Percentiles rank a stretch among this genome's conserved stretches.
phyloP scores from a whole-genome alignment of 2,113 vertebrate species.

The Junco hyemalis region DNA sequence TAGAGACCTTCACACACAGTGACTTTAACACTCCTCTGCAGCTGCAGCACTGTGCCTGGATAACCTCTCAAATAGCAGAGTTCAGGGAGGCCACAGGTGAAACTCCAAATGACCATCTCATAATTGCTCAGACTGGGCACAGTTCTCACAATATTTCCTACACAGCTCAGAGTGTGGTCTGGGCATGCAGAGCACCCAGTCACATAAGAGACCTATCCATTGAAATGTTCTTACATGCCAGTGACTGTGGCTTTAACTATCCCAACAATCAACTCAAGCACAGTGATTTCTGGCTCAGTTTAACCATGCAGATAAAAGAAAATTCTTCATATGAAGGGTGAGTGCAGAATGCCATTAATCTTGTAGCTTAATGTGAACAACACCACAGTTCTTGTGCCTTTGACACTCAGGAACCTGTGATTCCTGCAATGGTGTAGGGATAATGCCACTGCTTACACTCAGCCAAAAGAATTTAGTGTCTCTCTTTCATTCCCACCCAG shows the following conservation, averaged over 20 bases:
- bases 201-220: background rate
- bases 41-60: background rate
- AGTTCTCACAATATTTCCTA: background rate
- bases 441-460: background rate
- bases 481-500: background rate
- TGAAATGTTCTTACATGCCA: background rate
- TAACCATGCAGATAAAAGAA: background rate
- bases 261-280: background rate
- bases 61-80: background rate
- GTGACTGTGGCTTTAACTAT: background rate
- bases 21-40: background rate
- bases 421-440: background rate
- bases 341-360: background rate
- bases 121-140: background rate
- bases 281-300: background rate
- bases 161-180: background rate
- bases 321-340: background rate
- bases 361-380: background rate
- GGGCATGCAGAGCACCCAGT: background rate
- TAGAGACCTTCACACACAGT: background rate
- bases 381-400: background rate
- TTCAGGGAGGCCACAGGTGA: background rate
- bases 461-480: background rate
- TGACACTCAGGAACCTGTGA: background rate
- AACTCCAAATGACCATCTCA: background rate